phyloP scores from a whole-genome alignment of 2,797 vertebrate genomes.

The Potorous gilbertii region DNA sequence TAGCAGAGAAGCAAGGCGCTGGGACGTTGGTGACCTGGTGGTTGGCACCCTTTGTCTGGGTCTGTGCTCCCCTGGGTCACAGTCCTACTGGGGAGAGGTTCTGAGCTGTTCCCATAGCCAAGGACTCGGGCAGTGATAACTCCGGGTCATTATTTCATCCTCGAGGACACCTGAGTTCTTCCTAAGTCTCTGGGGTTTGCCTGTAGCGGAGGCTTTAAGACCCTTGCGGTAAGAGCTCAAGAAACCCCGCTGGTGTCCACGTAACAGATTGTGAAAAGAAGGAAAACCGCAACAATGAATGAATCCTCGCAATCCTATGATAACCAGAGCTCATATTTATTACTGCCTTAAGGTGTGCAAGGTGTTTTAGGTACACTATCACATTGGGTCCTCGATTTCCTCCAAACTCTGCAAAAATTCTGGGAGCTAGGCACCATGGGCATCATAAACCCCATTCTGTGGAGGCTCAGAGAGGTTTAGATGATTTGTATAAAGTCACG shows the following conservation, averaged over 20 bases:
- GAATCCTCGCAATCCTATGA: neutral
- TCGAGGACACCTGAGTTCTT: neutral
- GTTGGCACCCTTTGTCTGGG: neutral
- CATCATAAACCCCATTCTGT: neutral
- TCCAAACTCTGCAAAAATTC: neutral
- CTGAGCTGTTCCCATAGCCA: neutral
- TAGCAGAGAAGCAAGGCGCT: neutral
- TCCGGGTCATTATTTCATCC: neutral
- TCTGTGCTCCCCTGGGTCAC: neutral
- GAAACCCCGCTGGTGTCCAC: neutral
- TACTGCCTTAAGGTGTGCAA: neutral
- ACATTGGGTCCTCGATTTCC: neutral
- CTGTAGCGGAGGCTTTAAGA: neutral
- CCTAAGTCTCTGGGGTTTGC: neutral
- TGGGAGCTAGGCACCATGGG: neutral
- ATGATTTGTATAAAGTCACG: neutral
- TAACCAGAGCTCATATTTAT: neutral
- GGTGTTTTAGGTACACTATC: neutral
- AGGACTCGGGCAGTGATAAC: neutral
- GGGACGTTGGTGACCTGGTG: neutral
- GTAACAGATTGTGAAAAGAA: neutral
- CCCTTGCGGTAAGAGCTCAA: no score
- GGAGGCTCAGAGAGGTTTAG: neutral
- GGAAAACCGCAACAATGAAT: neutral
- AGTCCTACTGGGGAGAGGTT: neutral